Evolutionary conservation across 2,888 invertebrate genomes (phyloP), one percentile per base, ranked within the genome.

Genomic region (Zhuqinia jingwanae): DNA sequence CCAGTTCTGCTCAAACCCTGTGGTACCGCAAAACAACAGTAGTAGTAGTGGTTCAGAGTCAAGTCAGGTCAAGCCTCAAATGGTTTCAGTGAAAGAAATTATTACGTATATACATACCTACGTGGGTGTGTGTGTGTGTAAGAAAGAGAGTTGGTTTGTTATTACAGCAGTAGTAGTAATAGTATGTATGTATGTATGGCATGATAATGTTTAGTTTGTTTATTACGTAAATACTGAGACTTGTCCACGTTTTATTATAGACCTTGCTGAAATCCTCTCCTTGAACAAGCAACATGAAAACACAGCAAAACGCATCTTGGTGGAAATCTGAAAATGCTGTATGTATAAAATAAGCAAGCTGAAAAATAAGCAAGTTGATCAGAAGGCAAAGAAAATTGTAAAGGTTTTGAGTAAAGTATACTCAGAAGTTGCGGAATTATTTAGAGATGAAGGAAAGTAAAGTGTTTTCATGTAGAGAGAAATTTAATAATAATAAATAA

Each of bases 41-140:
- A 68, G 65, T 22, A 58, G 22, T 11, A 68, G 65, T 8, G 42
- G 65, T 68, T 42, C 65, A 68, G 65, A 58, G 56, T 63, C 36
- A 42, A 58, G 56, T 63, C 36, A 30, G 30, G 65, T 68, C 65
- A 68, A 42, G 65, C 65, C 17, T 68, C 65, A 68, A n/a, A 30
- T 68, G 65, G 42, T 22, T 58, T 58, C 8, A 22, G 22, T 22
- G 22, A 2, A 1, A 22, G 56, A 58, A 58, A 58, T 17, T 58
- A 11, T 53, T 53, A 8, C 8, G 36, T 36, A 8, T 36, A 8
- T 36, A 8, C 5, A 36, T 36, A n/a, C n/a, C n/a, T n/a, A n/a
- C n/a, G n/a, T 36, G 36, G 3, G 36, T 3, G 8, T 36, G 36
- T 36, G 36, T 6, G 8, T 36, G 36, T 6, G 36, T 6, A 36